Base-by-base conservation (phyloP, 2,113 vertebrate genomes). In the Tachysurus fulvidraco region DNA sequence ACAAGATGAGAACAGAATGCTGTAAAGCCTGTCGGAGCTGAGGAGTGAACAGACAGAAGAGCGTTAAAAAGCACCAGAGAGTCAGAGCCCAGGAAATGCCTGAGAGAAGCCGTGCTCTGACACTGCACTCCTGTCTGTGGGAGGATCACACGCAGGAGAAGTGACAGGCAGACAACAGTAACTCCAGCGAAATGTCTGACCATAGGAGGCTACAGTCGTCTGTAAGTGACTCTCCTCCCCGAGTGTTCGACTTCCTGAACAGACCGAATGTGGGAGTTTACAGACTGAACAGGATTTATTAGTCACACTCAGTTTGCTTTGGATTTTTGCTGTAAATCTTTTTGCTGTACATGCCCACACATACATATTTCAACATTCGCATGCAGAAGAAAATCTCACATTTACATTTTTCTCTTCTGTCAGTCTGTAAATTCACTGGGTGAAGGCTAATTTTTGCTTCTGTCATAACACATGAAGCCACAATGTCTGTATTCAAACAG, bases 141-240 rank as follows among this genome's bases (percentile, higher is more conserved):
- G 65, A 86, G 57, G 62, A 64, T 55, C 82, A 64, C 86, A 88
- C 86, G 87, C 83, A 14, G 77, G 92, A 92, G 88, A 87, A 94
- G 92, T 91, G 85, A 91, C 90, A 92, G 91, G 91, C 93, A 94
- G 92, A 93, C 91, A 81, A 93, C 19, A 86, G 91, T 92, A 92
- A 93, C 93, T 91, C 93, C 87, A 87, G 76, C 83, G 89, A 88
- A 84, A 90, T 77, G 74, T 89, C 81, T 64, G 84, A 83, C 79
- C 78, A 14, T 50, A 52, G 85, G 90, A 90, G 90, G 92, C 91
- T 90, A 91, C 89, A 50, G 79, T 88, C 88, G 91, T 93, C 93
- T 93, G 92, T 91, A 89, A 90, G 90, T 81, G 87, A 93, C 92
- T 92, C 89, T 85, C 91, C 89, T 91, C 85, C 84, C 85, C 82